Evolutionary conservation across 2,797 vertebrate species (phyloP), one percentile per base, ranked within the genome.

Genomic region (Buphagus erythrorhynchus): DNA sequence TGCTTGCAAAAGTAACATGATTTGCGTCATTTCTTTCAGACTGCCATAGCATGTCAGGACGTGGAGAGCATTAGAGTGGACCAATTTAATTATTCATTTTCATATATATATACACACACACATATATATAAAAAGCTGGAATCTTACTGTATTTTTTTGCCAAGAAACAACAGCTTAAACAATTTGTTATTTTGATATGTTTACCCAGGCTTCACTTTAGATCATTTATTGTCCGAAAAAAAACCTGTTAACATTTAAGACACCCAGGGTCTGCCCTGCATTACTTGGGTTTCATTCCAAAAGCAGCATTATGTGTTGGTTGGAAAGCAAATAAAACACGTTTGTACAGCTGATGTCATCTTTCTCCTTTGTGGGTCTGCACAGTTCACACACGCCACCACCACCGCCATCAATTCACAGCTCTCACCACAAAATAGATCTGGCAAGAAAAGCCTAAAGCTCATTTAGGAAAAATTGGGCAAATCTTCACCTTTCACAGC

Each of bases 401-500:
- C 9, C 63, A 67, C 10, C 85, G 65, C 14, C 82, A 86, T 33
- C 90, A 93, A 49, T 66, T 82, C 81, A 80, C 78, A 61, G 49
- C 19, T 13, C 71, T 87, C 24, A 1, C 80, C 77, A 33, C 82
- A 86, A 63, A 86, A 86, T 1, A 18, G 10, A 16, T 58, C 59
- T 95, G 91, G 81, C 59, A 81, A 74, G 45, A 72, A 62, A 46
- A 72, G 40, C 62, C 35, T 42, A 40, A 86, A 86, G 35, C 0
- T 0, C 6, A 10, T 74, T 86, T 81, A 52, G 71, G 54, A 90
- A 86, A 81, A 82, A 86, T 16, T 48, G 55, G 74, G 49, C 63
- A 92, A 78, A 90, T 81, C 61, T 69, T 88, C 85, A 84, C 88
- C 86, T 94, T 84, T 81, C 83, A 28, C 66, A 90, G 62, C 88